Percentiles rank a stretch among this genome's conserved stretches.
phyloP scores from a whole-genome alignment of 2,797 vertebrate species.

The Distichodus sexfasciatus region DNA sequence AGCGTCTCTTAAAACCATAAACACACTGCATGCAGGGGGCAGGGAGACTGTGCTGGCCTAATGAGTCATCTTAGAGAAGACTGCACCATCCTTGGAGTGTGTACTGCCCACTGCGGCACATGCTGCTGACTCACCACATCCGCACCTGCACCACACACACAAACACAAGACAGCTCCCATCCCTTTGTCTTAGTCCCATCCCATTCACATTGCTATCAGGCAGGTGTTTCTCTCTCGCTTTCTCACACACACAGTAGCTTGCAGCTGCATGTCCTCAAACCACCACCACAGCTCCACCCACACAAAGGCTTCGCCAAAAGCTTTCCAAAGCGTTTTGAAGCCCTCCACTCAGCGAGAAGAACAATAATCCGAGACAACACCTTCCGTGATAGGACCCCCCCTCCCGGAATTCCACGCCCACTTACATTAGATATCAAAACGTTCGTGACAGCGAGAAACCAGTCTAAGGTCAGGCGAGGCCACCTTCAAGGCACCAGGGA shows the following conservation, averaged over 20 bases:
- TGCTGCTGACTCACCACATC: conserved; percentile 36
- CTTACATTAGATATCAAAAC: too few species aligned
- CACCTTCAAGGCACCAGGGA: not conserved
- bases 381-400: too few species aligned
- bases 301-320: not conserved
- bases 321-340: not conserved
- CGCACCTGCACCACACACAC: conserved; percentile 19
- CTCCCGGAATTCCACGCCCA: too few species aligned
- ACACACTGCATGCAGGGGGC: conserved; percentile 2
- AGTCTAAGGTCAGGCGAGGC: not conserved
- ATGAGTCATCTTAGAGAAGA: conserved; percentile 37
- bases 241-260: conserved; percentile 4
- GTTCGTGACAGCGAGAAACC: too few species aligned
- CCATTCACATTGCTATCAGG: conserved; percentile 13
- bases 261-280: conserved; percentile 33
- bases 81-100: conserved; percentile 25
- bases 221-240: not conserved
- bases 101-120: conserved; percentile 34
- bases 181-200: not conserved
- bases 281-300: not conserved
- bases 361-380: too few species aligned
- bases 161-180: not conserved
- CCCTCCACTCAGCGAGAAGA: not conserved
- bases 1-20: conserved; percentile 28
- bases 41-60: not conserved